These are phyloP conservation scores for Odontophorus gujanensis DNA, from an alignment of 2,113 vertebrate species.

Conservation along the genomic window DNA sequence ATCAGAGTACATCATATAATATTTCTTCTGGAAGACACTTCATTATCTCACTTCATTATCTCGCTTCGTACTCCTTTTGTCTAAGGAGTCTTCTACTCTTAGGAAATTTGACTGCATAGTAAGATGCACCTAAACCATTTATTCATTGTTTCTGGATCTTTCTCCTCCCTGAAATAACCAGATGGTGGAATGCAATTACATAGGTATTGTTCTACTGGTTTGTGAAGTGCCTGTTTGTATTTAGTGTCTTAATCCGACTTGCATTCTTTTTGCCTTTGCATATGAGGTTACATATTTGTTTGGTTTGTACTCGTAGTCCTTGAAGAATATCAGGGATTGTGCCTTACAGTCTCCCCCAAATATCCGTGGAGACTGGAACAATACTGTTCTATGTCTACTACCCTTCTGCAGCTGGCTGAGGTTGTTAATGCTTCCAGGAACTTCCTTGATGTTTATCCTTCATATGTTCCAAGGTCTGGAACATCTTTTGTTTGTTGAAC, in stretches of 20 bases:
- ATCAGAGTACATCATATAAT: neutral
- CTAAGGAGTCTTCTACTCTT: neutral
- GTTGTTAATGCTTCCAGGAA: neutral
- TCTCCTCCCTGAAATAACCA: neutral
- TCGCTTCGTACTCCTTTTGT: neutral
- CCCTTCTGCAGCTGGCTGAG: neutral
- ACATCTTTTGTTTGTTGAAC: neutral
- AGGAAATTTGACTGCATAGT: neutral
- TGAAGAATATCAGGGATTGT: neutral
- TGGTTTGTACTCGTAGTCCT: neutral
- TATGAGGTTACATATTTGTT: neutral
- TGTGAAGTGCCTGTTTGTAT: neutral
- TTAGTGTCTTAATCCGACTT: neutral
- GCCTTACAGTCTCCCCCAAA: neutral
- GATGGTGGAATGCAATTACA: neutral
- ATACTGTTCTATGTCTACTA: neutral
- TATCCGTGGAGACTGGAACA: neutral
- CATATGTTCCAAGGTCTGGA: neutral
- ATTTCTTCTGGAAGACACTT: neutral
- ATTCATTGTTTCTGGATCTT: neutral
- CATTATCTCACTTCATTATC: neutral
- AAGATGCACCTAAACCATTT: neutral
- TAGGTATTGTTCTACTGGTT: neutral
- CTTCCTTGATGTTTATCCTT: neutral
- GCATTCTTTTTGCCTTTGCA: neutral